Conservation (phyloP, 2,888 invertebrate species). For the Pyralis farinalis region DNA sequence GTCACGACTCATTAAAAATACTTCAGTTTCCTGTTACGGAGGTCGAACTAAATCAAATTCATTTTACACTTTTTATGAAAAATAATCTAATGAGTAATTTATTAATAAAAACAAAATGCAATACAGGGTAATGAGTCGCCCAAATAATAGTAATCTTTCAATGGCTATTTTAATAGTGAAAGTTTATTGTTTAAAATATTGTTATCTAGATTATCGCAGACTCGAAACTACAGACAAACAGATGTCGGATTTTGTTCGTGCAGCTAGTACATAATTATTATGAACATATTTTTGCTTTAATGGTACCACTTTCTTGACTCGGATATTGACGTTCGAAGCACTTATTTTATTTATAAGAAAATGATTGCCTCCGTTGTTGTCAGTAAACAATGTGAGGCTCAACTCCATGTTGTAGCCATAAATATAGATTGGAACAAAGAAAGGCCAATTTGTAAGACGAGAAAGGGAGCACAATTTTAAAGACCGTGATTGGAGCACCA, state of each 20-base stretch:
- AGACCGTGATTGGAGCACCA: conserved; percentile 65
- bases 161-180: conserved; percentile 23
- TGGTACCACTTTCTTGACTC: conserved; percentile 20
- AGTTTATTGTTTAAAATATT: conserved; percentile 23
- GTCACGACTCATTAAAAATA: conserved; percentile 31
- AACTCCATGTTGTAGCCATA: conserved; percentile 33
- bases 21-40: conserved; percentile 36
- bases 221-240: conserved; percentile 1
- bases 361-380: conserved; percentile 26
- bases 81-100: conserved; percentile 33
- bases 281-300: conserved; percentile 17
- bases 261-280: conserved; percentile 12
- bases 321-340: conserved; percentile 6
- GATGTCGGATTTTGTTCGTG: conserved; percentile 13
- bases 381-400: conserved; percentile 43
- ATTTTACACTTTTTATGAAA: conserved; percentile 26
- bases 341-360: conserved; percentile 16
- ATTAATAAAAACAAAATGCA: conserved; percentile 27
- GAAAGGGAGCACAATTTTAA: conserved; percentile 77
- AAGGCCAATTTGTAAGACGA: conserved; percentile 71
- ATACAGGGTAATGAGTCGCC: conserved; percentile 15
- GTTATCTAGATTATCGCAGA: conserved; percentile 14
- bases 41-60: conserved; percentile 32
- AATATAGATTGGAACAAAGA: conserved; percentile 62
- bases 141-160: conserved; percentile 20